A percentile compares a stretch with the other conserved stretches of the same genome.
These are phyloP conservation scores for Mastigias papua DNA, from an alignment of 30 jellyfish, hydroid and myxozoan species.

Conservation along the genomic window DNA sequence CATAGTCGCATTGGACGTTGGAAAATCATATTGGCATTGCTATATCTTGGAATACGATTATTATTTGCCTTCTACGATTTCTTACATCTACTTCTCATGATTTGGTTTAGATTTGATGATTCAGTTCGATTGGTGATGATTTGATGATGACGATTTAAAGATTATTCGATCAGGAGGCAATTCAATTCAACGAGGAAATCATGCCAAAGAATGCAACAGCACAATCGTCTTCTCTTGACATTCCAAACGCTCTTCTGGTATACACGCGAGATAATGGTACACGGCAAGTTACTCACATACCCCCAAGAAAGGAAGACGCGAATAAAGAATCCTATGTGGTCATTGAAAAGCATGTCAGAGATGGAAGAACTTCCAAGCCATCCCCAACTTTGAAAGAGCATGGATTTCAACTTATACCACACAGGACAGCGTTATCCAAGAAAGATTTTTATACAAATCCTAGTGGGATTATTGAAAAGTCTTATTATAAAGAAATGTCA, in stretches of 20 bases:
- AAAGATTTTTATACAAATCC: conserved; percentile 57
- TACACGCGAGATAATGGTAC: conserved; percentile 62
- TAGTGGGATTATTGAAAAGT: conserved; percentile 16
- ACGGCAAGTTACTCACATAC: conserved; percentile 27
- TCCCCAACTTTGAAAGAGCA: conserved; percentile 28
- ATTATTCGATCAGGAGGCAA: too few species aligned
- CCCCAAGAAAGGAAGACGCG: conserved; percentile 27
- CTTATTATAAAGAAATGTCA: conserved; percentile 37
- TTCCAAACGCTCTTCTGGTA: conserved; percentile 40
- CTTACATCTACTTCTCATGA: too few species aligned
- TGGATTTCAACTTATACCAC: conserved; percentile 62
- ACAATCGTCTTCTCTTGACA: conserved; percentile 15
- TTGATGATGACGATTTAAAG: too few species aligned
- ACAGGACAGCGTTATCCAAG: conserved; percentile 26
- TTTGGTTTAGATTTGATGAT: too few species aligned
- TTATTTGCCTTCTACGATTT: too few species aligned
- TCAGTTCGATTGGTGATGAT: too few species aligned
- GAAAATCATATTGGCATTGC: too few species aligned
- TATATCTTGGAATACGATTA: too few species aligned
- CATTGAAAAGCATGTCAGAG: conserved; percentile 34
- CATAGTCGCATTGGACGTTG: too few species aligned
- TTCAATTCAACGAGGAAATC: not conserved
- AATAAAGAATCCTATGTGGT: conserved; percentile 32
- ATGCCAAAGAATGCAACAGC: conserved; percentile 8
- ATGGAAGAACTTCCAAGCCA: conserved; percentile 40